Evolutionary conservation across 2,113 vertebrate genomes (phyloP).

Genomic region (Bambusicola thoracicus): DNA sequence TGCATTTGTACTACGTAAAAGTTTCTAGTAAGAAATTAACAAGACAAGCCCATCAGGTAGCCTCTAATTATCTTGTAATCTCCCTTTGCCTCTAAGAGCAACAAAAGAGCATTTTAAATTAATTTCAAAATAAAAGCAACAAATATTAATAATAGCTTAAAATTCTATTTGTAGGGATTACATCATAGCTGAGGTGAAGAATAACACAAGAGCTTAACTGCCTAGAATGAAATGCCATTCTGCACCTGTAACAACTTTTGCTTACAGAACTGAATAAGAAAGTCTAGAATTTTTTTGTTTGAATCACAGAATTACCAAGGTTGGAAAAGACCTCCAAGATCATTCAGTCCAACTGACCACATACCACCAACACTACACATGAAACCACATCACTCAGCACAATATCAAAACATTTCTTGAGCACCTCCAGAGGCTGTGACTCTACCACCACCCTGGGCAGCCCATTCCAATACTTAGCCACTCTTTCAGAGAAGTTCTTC

Average conservation of each 20-base stretch:
- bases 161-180: not conserved
- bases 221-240: not conserved
- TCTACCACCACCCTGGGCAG: too few species aligned
- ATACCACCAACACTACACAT: too few species aligned
- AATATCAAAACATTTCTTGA: too few species aligned
- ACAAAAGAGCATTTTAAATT: not conserved
- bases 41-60: not conserved
- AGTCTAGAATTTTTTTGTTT: not conserved
- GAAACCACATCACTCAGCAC: too few species aligned
- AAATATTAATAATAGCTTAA: not conserved
- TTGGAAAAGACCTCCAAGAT: too few species aligned
- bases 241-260: not conserved
- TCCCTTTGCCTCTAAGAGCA: not conserved
- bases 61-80: not conserved
- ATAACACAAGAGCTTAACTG: slow-evolving; percentile 42
- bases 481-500: too few species aligned
- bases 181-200: not conserved
- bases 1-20: not conserved
- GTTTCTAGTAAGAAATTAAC: not conserved
- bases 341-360: too few species aligned
- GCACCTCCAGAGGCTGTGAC: too few species aligned
- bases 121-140: not conserved
- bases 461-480: too few species aligned
- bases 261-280: not conserved
- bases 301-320: too few species aligned